phyloP scores from a whole-genome alignment of 2,113 vertebrate genomes.

The Nycticebus coucang region DNA sequence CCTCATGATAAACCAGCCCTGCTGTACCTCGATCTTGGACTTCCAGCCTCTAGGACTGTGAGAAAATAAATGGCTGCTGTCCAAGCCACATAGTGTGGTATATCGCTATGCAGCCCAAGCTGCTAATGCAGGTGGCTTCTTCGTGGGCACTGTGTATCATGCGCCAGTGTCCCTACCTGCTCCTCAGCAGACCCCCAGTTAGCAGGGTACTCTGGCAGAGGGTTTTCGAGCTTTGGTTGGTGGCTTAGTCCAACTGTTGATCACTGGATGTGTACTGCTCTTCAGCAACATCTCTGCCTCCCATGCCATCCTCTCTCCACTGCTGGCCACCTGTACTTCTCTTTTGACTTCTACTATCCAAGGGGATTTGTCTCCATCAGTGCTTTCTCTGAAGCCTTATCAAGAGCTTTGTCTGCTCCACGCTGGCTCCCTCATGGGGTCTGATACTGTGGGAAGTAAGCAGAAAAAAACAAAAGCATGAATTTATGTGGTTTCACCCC shows the following conservation, averaged over 20 bases:
- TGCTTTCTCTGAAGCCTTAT: not conserved
- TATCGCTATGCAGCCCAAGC: not conserved
- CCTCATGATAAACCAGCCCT: not conserved
- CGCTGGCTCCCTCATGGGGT: too few relatives aligned
- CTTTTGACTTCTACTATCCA: not conserved
- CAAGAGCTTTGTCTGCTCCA: not conserved
- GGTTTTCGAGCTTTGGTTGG: not conserved
- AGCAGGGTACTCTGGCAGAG: too few relatives aligned
- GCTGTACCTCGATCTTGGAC: not conserved
- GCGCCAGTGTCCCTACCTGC: too few relatives aligned
- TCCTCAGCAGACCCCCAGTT: too few relatives aligned
- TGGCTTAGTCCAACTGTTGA: not conserved
- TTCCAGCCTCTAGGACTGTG: not conserved
- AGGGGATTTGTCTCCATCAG: not conserved
- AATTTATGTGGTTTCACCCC: not conserved
- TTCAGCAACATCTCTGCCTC: fast-evolving
- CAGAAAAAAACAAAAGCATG: fast-evolving
- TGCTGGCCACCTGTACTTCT: too few relatives aligned
- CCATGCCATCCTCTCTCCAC: fast-evolving
- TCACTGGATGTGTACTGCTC: too few relatives aligned
- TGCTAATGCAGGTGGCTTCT: not conserved
- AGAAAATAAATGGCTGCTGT: not conserved
- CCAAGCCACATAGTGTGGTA: not conserved
- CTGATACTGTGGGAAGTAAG: not conserved
- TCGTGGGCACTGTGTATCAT: not conserved